Evolutionary conservation across 2,797 vertebrate genomes (phyloP).

Genomic region (Valencia hispanica): DNA sequence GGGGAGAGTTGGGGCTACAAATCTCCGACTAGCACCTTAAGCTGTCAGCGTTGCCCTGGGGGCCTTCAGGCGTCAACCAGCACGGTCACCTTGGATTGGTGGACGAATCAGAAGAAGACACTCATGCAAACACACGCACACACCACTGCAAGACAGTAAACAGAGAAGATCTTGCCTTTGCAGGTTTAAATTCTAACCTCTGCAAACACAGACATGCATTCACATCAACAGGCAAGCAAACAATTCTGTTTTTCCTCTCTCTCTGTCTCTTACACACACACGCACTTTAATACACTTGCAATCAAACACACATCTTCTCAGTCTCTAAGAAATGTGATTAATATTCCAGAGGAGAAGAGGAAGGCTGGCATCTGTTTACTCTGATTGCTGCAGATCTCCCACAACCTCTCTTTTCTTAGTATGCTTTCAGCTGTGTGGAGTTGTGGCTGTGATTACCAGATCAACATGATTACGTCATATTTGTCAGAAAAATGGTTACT

Average conservation of each 20-base stretch:
- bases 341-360: slow-evolving; percentile 67
- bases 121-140: slow-evolving; percentile 28
- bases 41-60: slow-evolving; percentile 79
- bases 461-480: slow-evolving; percentile 48
- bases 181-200: slow-evolving; percentile 35
- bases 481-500: slow-evolving; percentile 59
- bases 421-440: slow-evolving; percentile 56
- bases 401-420: slow-evolving; percentile 44
- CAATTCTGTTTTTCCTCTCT: slow-evolving; percentile 28
- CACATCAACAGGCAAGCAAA: slow-evolving; percentile 39
- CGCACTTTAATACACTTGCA: slow-evolving; percentile 8
- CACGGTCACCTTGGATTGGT: slow-evolving; percentile 83
- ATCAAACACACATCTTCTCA: slow-evolving; percentile 40
- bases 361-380: slow-evolving; percentile 55
- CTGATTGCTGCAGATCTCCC: slow-evolving; percentile 57
- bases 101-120: slow-evolving; percentile 55
- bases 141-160: slow-evolving; percentile 44
- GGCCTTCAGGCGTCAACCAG: slow-evolving; percentile 71
- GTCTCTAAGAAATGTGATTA: slow-evolving; percentile 67
- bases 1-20: slow-evolving; percentile 75
- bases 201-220: slow-evolving; percentile 41
- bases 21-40: slow-evolving; percentile 83
- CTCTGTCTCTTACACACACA: background rate
- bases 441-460: slow-evolving; percentile 50
- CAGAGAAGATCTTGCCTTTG: slow-evolving; percentile 42